A percentile compares a stretch with the other conserved stretches of the same genome.
These are phyloP conservation scores for Cynaeus angustus DNA, from an alignment of 2,888 invertebrate genomes.

Conservation along the genomic window DNA sequence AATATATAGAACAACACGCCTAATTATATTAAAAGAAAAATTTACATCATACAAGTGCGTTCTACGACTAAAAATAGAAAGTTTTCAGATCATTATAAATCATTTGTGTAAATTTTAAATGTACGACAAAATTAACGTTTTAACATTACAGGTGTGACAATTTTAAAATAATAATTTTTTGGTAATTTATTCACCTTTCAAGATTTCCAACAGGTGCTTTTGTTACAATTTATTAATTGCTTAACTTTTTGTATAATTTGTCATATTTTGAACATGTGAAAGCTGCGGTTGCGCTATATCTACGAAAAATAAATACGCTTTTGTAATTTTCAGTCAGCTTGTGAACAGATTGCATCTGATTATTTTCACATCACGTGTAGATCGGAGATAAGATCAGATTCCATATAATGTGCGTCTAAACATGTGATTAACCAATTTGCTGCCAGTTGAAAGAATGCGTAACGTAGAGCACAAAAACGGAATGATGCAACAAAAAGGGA, in stretches of 20 bases:
- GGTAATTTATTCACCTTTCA: too few relatives aligned
- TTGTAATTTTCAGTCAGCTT: slow-evolving; percentile 12
- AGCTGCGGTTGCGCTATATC: slow-evolving; percentile 12
- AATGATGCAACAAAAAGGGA: neutral
- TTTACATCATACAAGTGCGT: too few relatives aligned
- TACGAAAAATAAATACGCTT: slow-evolving; percentile 4
- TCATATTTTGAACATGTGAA: slow-evolving; percentile 32
- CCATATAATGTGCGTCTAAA: slow-evolving; percentile 9
- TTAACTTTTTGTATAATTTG: slow-evolving; percentile 33
- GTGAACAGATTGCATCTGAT: slow-evolving; percentile 13
- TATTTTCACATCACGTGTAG: slow-evolving; percentile 25
- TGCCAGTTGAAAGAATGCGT: slow-evolving; percentile 2
- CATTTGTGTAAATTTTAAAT: too few relatives aligned
- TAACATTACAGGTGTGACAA: too few relatives aligned
- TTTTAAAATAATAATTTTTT: too few relatives aligned
- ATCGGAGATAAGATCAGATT: slow-evolving; percentile 16
- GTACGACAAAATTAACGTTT: too few relatives aligned
- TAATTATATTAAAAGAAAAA: too few relatives aligned
- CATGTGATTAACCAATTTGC: slow-evolving; percentile 23
- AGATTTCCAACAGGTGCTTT: too few relatives aligned
- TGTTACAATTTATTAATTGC: slow-evolving; percentile 36
- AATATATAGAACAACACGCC: too few relatives aligned
- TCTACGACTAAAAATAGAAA: too few relatives aligned
- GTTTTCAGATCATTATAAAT: too few relatives aligned
- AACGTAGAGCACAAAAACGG: neutral